Evolutionary conservation across 2,797 vertebrate species (phyloP).

Genomic region (Cottoperca gobio): DNA sequence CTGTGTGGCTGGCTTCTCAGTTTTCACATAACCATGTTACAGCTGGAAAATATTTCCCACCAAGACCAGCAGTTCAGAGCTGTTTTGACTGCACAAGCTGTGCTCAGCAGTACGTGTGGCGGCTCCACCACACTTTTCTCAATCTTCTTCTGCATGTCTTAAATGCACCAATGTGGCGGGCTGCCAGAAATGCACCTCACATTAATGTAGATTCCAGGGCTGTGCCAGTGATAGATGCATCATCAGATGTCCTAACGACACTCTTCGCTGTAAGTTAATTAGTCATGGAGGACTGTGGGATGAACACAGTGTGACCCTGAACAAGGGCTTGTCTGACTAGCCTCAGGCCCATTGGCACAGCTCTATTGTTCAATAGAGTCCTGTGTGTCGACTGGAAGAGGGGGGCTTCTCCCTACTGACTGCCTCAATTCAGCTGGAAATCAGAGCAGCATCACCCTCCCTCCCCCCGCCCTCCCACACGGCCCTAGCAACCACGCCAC

Average conservation of each 20-base stretch:
- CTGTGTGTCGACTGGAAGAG: conserved; percentile 76
- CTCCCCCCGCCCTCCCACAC: conserved; percentile 73
- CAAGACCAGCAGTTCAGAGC: conserved; percentile 56
- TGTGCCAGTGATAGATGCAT: conserved; percentile 70
- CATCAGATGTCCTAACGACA: conserved; percentile 79
- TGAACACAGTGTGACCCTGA: conserved; percentile 83
- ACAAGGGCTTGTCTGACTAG: conserved; percentile 83
- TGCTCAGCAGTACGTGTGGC: conserved; percentile 47
- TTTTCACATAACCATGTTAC: conserved; percentile 55
- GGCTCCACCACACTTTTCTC: conserved; percentile 45
- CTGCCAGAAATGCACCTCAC: conserved; percentile 69
- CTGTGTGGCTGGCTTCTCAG: conserved; percentile 36
- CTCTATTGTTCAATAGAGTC: conserved; percentile 86
- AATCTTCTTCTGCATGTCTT: conserved; percentile 39
- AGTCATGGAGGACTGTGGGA: conserved; percentile 82
- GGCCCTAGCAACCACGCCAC: conserved; percentile 86
- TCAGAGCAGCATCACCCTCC: conserved; percentile 83
- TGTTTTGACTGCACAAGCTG: conserved; percentile 69
- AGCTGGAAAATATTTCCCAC: conserved; percentile 64
- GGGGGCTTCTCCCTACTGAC: conserved; percentile 82
- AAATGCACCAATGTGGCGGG: conserved; percentile 50
- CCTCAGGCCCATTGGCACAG: conserved; percentile 79
- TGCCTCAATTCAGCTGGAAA: conserved; percentile 85
- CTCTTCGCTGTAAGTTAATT: conserved; percentile 82
- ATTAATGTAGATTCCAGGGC: conserved; percentile 71